Conservation (phyloP, 2,113 vertebrate genomes). For the Mionectes macconnelli region DNA sequence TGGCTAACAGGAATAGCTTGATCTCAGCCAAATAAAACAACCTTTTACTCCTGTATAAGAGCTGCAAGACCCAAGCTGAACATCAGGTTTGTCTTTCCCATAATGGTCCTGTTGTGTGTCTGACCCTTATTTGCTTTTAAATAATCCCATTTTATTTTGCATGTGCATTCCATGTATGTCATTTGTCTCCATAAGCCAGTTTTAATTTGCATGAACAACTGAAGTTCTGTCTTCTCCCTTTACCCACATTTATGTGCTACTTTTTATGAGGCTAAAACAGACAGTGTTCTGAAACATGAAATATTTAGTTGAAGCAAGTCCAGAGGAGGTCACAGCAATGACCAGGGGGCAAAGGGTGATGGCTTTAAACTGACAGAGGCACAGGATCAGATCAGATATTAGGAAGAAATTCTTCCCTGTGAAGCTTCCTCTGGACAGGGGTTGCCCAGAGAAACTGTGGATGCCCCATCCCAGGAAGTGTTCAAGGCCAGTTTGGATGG, state of each 20-base stretch:
- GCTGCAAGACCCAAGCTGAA: not conserved
- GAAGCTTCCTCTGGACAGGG: accelerated
- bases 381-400: not conserved
- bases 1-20: not conserved
- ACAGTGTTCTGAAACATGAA: not conserved
- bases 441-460: not conserved
- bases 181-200: not conserved
- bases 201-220: not conserved
- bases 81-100: not conserved
- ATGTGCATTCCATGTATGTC: accelerated
- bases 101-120: not conserved
- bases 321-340: not conserved
- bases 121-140: not conserved
- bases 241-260: not conserved
- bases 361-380: too few relatives aligned
- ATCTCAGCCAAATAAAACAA: not conserved
- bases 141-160: not conserved
- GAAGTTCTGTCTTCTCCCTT: not conserved
- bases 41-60: not conserved
- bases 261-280: not conserved
- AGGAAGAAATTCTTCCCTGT: not conserved
- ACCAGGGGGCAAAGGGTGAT: not conserved
- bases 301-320: accelerated
- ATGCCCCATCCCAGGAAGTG: accelerated
- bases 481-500: not conserved